Percentiles rank a stretch among this genome's conserved stretches.
phyloP scores from a whole-genome alignment of 2,113 vertebrate species.

The Plectropomus leopardus region DNA sequence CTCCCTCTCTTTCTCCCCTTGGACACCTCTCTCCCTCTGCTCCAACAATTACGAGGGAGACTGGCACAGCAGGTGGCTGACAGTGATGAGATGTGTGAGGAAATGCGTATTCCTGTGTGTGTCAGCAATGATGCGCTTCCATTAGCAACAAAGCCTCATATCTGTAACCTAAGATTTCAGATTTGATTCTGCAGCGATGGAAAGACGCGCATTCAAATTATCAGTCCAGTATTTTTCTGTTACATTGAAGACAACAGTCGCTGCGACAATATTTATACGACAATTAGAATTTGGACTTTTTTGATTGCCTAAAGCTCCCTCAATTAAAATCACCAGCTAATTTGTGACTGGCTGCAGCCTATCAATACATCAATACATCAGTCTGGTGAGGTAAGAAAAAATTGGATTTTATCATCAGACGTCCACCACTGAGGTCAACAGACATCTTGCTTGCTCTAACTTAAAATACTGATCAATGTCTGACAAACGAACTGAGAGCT shows the following conservation, averaged over 20 bases:
- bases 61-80: constrained; percentile 60
- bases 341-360: not conserved
- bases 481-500: not conserved
- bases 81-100: constrained; percentile 61
- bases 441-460: not conserved
- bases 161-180: constrained; percentile 29
- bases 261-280: not conserved
- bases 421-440: constrained; percentile 14
- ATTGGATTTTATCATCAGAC: not conserved
- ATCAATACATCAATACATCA: not conserved
- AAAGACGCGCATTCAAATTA: constrained; percentile 12
- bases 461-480: not conserved
- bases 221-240: not conserved
- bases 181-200: constrained; percentile 23
- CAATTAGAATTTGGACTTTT: not conserved
- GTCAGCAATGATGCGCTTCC: constrained; percentile 48
- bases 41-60: constrained; percentile 31
- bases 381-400: not conserved
- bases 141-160: constrained; percentile 34
- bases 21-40: constrained; percentile 39
- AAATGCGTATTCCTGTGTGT: constrained; percentile 46
- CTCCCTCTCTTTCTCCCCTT: constrained; percentile 17
- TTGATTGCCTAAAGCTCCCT: not conserved
- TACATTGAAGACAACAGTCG: too few relatives aligned
- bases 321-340: not conserved